Evolutionary conservation across 2,888 invertebrate species (phyloP), one percentile per base, ranked within the genome.

Genomic region (Neocrepidodera transversa): DNA sequence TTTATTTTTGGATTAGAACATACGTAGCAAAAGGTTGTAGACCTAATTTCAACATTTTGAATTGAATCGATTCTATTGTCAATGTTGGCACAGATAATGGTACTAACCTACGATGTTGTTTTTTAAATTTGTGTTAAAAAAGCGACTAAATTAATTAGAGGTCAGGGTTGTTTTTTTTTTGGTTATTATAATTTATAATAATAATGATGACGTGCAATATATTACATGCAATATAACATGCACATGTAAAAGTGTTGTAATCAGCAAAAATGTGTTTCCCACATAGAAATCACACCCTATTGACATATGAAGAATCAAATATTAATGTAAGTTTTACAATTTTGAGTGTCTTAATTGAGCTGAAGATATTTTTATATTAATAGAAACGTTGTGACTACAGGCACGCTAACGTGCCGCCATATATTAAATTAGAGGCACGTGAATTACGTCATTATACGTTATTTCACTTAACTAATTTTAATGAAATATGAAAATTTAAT

Each of bases 41-140:
- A 36, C 36, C 36, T 16, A 36, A 11, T 36, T 36, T 36, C 11
- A 16, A 16, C 8, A 36, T n/a, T 36, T 36, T 16, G 11, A 36
- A 36, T 14, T n/a, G 11, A 11, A 7, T 16, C 36, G 36, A n/a
- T 36, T 36, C 36, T 36, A 36, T 36, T 36, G 36, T 36, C 11
- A 36, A 36, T 36, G 13, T 8, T n/a, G 6, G 23, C 23, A 23
- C 6, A 23, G 4, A 6, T 36, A 14, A 36, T 2, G 16, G 36
- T 36, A 36, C 36, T 36, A 11, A 36, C 36, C 36, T 36, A 36
- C 36, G 36, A 36, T n/a, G 11, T 13, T 36, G 8, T 36, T 11
- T n/a, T 36, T n/a, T n/a, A n/a, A n/a, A n/a, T n/a, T n/a, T n/a
- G n/a, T n/a, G n/a, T n/a, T n/a, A n/a, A 36, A 11, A 36, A 7